Percentiles rank a stretch among this genome's conserved stretches.
Evolutionary conservation across 2,797 vertebrate species (phyloP).

Genomic region (Mus spretus): DNA sequence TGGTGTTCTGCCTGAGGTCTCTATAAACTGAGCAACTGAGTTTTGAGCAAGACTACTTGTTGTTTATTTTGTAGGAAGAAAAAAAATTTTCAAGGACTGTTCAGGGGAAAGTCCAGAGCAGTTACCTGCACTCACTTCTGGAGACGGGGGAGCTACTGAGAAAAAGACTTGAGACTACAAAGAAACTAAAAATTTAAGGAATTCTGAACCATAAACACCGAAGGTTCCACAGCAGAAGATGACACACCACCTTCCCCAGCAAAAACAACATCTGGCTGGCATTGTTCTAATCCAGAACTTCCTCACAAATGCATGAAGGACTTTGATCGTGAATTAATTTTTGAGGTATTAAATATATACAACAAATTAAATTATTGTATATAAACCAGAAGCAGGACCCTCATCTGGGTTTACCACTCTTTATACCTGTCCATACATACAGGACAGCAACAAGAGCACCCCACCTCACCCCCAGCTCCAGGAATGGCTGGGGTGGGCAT

Average conservation of each 20-base stretch:
- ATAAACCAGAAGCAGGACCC: slow-evolving; percentile 92
- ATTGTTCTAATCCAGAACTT: slow-evolving; percentile 91
- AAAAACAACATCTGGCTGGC: slow-evolving; percentile 85
- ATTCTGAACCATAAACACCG: slow-evolving; percentile 63
- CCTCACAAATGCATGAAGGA: slow-evolving; percentile 92
- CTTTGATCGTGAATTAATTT: slow-evolving; percentile 89
- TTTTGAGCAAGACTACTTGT: slow-evolving; percentile 48
- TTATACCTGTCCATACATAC: slow-evolving; percentile 90
- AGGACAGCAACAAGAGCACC: slow-evolving; percentile 85
- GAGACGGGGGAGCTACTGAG: slow-evolving; percentile 96
- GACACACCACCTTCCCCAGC: slow-evolving; percentile 83
- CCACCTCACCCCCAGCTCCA: slow-evolving; percentile 84
- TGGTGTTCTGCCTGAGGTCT: background rate
- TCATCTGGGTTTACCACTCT: slow-evolving; percentile 91
- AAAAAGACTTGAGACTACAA: slow-evolving; percentile 96
- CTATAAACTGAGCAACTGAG: background rate
- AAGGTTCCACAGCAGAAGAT: slow-evolving; percentile 76
- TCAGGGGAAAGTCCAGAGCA: slow-evolving; percentile 97
- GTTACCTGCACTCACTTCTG: slow-evolving; percentile 97
- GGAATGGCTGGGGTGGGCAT: slow-evolving; percentile 78
- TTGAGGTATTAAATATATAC: slow-evolving; percentile 91
- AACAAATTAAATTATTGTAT: slow-evolving; percentile 97
- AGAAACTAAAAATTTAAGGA: slow-evolving; percentile 95
- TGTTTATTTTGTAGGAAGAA: slow-evolving; percentile 92
- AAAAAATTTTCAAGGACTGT: slow-evolving; percentile 93